Evolutionary conservation across 2,113 vertebrate genomes (phyloP).

Genomic region (Lepisosteus oculatus): DNA sequence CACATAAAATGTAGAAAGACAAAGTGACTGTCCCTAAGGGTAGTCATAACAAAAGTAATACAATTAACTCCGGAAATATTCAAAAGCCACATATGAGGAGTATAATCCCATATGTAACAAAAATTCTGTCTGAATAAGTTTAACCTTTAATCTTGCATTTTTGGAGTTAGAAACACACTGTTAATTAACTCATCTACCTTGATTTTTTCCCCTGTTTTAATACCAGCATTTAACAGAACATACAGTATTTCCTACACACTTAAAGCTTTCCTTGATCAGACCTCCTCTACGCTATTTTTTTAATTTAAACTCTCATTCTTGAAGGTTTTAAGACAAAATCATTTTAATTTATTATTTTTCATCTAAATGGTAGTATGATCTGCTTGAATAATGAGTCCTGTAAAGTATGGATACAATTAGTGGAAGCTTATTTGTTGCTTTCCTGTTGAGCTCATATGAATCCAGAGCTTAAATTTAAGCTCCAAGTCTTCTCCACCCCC

Average conservation of each 20-base stretch:
- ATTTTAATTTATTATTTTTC: too few relatives aligned
- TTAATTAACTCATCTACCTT: not conserved
- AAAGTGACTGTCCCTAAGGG: conserved; percentile 54
- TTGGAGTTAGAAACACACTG: not conserved
- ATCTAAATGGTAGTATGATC: too few relatives aligned
- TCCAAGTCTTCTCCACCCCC: conserved; percentile 7
- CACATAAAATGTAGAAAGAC: conserved; percentile 48
- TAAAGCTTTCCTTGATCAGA: too few relatives aligned
- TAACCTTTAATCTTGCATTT: conserved; percentile 49
- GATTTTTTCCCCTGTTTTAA: not conserved
- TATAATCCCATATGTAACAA: conserved; percentile 15
- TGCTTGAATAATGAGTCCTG: not conserved
- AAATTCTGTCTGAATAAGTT: conserved; percentile 49
- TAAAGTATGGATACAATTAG: conserved; percentile 56
- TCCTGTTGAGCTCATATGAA: conserved; percentile 37
- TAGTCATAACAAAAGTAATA: conserved; percentile 46
- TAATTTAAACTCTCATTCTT: not conserved
- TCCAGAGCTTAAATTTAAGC: conserved; percentile 2
- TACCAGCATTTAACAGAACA: too few relatives aligned
- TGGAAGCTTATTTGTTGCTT: conserved; percentile 51
- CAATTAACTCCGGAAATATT: conserved; percentile 57
- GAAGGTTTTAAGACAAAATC: not conserved
- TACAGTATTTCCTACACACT: too few relatives aligned
- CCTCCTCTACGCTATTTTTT: too few relatives aligned
- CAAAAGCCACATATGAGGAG: conserved; percentile 20